Conservation (phyloP, 2,113 vertebrate species). For the Oreocharis arfaki region DNA sequence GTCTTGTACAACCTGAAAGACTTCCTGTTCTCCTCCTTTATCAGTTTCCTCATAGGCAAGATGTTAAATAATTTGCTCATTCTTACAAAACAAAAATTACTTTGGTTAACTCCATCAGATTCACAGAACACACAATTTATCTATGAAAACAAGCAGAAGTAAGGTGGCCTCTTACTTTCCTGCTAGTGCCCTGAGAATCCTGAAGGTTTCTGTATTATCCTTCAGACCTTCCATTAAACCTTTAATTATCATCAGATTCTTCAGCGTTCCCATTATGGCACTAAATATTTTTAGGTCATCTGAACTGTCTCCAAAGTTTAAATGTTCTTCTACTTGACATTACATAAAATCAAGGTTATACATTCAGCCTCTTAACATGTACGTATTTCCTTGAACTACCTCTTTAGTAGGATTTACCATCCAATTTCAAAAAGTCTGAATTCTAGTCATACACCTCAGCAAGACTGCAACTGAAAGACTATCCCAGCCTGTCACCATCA, state of each 20-base stretch:
- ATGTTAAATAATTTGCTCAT: neutral
- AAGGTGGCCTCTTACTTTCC: neutral
- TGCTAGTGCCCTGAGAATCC: neutral
- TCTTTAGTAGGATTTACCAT: neutral
- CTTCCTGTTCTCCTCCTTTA: neutral
- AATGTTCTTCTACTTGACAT: neutral
- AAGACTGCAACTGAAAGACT: neutral
- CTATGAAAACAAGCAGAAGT: neutral
- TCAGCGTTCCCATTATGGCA: neutral
- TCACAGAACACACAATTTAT: neutral
- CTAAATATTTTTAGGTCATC: neutral
- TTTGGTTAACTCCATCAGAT: neutral
- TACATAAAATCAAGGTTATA: neutral
- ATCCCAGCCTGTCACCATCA: neutral
- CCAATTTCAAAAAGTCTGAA: neutral
- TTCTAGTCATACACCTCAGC: neutral
- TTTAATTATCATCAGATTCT: neutral
- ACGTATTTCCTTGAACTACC: accelerated
- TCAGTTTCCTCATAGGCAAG: neutral
- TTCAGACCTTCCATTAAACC: neutral
- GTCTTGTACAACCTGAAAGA: neutral
- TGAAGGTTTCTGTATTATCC: neutral
- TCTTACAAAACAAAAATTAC: neutral
- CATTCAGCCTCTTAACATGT: neutral
- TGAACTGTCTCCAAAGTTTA: neutral